Conservation (phyloP, 2,888 invertebrate genomes). For the Magallana nippona region DNA sequence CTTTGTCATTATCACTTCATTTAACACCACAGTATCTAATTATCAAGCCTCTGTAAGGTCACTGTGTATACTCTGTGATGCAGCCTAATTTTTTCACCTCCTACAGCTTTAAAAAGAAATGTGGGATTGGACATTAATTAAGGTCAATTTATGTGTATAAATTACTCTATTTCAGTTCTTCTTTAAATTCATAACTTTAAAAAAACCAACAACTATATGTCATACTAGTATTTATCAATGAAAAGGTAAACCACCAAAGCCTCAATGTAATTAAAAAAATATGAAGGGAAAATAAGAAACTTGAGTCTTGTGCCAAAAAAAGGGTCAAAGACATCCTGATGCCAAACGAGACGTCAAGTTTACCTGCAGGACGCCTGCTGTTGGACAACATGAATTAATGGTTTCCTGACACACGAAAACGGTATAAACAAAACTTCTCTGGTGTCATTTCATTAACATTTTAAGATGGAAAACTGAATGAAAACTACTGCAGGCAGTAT, state of each 20-base stretch:
- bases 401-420: neutral
- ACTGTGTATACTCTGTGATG: neutral
- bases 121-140: conserved; percentile 11
- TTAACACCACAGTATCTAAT: neutral
- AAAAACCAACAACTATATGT: neutral
- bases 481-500: neutral
- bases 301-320: neutral
- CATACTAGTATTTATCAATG: neutral
- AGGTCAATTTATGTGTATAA: conserved; percentile 19
- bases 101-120: neutral
- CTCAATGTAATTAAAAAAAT: neutral
- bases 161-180: conserved; percentile 3
- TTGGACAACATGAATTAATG: conserved; percentile 6
- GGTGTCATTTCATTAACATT: conserved; percentile 17
- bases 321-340: neutral
- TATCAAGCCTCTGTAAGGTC: neutral
- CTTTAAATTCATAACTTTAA: neutral
- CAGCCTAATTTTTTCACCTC: neutral
- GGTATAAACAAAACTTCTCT: conserved; percentile 19
- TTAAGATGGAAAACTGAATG: neutral
- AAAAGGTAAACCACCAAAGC: neutral
- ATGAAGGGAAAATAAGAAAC: neutral
- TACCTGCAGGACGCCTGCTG: neutral
- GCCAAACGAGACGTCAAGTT: neutral
- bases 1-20: neutral